Percentiles rank a stretch among this genome's conserved stretches.
Conservation (phyloP, 2,888 invertebrate species). For the Sericinus montela region DNA sequence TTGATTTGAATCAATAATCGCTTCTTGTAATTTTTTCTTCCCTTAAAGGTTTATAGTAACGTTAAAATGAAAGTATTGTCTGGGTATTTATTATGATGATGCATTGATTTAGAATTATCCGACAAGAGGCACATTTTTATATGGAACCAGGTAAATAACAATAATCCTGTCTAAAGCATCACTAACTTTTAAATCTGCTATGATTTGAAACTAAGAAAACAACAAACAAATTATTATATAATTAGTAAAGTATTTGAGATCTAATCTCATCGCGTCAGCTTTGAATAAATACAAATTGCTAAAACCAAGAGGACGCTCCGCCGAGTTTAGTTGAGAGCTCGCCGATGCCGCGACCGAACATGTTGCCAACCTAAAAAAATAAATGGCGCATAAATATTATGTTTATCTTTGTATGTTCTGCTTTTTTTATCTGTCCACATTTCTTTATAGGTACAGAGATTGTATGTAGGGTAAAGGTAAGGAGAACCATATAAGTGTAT, state of each 20-base stretch:
- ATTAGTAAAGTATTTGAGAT: slow-evolving; percentile 17
- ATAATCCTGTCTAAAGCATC: slow-evolving; percentile 12
- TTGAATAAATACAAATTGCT: slow-evolving; percentile 58
- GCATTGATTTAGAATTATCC: slow-evolving; percentile 7
- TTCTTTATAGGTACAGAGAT: no score
- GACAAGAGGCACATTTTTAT: slow-evolving; percentile 15
- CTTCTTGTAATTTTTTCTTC: not conserved
- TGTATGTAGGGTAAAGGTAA: no score
- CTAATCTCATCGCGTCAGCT: slow-evolving; percentile 46
- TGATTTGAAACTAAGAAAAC: not conserved
- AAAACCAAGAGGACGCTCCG: slow-evolving; percentile 92
- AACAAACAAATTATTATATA: not conserved
- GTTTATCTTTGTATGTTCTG: no score
- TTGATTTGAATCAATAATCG: not conserved
- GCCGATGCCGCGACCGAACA: slow-evolving; percentile 94
- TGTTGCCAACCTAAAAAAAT: slow-evolving; percentile 86
- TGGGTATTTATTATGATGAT: slow-evolving; percentile 6
- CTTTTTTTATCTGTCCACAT: no score
- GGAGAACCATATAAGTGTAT: no score
- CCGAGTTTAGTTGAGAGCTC: slow-evolving; percentile 94
- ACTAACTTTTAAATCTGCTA: slow-evolving; percentile 3
- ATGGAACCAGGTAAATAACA: slow-evolving; percentile 2
- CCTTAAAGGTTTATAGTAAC: not conserved
- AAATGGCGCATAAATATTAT: no score
- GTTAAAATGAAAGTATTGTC: slow-evolving; percentile 17